phyloP scores from a whole-genome alignment of 2,113 vertebrate genomes.

The Erinaceus europaeus region DNA sequence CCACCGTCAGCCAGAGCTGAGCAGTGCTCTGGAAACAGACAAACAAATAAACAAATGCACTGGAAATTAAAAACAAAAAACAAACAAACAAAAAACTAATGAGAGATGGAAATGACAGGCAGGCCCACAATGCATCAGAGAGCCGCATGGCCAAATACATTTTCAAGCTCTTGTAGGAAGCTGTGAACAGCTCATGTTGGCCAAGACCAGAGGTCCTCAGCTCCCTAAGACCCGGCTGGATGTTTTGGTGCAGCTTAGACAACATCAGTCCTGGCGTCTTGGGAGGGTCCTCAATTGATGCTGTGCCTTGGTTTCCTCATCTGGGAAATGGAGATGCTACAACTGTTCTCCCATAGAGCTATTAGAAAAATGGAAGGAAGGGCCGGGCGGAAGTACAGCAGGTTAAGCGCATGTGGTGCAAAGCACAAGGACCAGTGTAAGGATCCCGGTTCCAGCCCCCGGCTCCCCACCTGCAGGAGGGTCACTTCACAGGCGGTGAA shows the following conservation, averaged over 20 bases:
- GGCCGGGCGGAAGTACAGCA: neutral
- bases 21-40: too few relatives aligned
- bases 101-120: neutral
- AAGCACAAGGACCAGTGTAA: too few relatives aligned
- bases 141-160: neutral
- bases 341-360: too few relatives aligned
- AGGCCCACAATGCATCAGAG: neutral
- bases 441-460: too few relatives aligned
- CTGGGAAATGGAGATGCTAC: neutral
- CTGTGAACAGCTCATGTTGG: too few relatives aligned
- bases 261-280: neutral
- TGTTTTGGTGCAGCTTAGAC: neutral
- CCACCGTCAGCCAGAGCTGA: too few relatives aligned
- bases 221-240: too few relatives aligned
- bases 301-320: neutral
- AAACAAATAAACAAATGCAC: neutral
- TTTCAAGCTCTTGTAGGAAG: too few relatives aligned
- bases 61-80: neutral
- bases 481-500: too few relatives aligned
- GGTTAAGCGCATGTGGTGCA: too few relatives aligned
- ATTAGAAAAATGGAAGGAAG: too few relatives aligned
- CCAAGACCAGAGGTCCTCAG: conserved; percentile 3
- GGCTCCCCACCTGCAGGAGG: too few relatives aligned
- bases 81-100: neutral
- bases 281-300: neutral